phyloP scores from a whole-genome alignment of 2,113 vertebrate species.

The Takifugu flavidus region DNA sequence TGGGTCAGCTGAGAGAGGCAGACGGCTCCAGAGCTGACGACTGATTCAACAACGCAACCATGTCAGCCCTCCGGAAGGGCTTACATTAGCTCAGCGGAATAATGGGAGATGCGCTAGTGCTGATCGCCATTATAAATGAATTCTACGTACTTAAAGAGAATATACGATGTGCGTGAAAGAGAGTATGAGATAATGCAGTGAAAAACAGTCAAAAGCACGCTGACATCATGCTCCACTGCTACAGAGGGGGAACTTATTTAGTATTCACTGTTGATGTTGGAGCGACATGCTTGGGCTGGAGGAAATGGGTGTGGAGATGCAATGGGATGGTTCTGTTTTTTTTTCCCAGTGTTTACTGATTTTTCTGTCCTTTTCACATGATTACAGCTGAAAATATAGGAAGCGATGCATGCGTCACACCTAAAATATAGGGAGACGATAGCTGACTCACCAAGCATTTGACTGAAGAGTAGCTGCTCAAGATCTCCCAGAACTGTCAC shows the following conservation, averaged over 20 bases:
- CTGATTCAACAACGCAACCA: slow-evolving; percentile 57
- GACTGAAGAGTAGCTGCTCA: slow-evolving; percentile 97
- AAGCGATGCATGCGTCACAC: background rate
- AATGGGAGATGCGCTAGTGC: slow-evolving; percentile 1
- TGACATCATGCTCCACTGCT: slow-evolving; percentile 38
- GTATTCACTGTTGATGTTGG: slow-evolving; percentile 54
- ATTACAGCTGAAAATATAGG: background rate
- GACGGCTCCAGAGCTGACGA: slow-evolving; percentile 22
- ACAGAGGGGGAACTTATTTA: slow-evolving; percentile 50
- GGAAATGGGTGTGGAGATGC: slow-evolving; percentile 45
- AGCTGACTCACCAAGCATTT: slow-evolving; percentile 88
- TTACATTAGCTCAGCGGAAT: slow-evolving; percentile 36
- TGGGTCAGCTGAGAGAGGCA: slow-evolving; percentile 54
- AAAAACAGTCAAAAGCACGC: slow-evolving; percentile 16
- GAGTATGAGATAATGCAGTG: slow-evolving; percentile 1
- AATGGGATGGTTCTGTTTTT: slow-evolving; percentile 9
- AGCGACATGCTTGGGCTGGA: slow-evolving; percentile 29
- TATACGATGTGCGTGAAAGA: background rate
- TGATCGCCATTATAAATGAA: background rate
- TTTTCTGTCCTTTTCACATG: slow-evolving; percentile 1
- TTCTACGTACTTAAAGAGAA: slow-evolving; percentile 12
- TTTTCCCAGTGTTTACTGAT: background rate
- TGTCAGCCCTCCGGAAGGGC: slow-evolving; percentile 36
- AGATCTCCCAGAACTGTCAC: slow-evolving; percentile 95
- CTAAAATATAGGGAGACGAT: background rate